A percentile compares a stretch with the other conserved stretches of the same genome.
Evolutionary conservation across 2,797 vertebrate species (phyloP).

Genomic region (Astyanax mexicanus): DNA sequence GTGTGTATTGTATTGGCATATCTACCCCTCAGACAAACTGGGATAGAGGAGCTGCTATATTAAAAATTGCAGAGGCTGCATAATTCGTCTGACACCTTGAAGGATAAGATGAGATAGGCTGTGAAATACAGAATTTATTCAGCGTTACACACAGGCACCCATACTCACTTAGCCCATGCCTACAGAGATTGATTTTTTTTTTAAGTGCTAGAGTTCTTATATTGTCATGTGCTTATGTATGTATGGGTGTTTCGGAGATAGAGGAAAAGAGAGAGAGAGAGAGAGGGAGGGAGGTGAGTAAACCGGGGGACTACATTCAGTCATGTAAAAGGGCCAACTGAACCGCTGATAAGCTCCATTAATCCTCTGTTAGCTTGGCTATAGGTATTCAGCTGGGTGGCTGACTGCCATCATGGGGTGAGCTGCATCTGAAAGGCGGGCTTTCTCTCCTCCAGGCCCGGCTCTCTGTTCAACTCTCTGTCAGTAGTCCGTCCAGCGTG

Average conservation of each 20-base stretch:
- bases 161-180: neutral
- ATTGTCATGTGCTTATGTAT: neutral
- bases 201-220: conserved; percentile 3
- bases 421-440: neutral
- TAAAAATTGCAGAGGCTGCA: conserved; percentile 77
- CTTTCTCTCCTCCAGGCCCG: neutral
- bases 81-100: conserved; percentile 79
- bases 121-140: conserved; percentile 76
- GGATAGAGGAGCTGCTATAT: conserved; percentile 64
- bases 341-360: conserved; percentile 12
- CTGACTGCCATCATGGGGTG: neutral
- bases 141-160: neutral
- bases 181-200: neutral
- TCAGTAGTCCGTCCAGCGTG: conserved; percentile 1
- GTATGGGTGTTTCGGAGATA: conserved; percentile 56
- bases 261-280: conserved; percentile 8
- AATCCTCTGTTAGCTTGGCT: conserved; percentile 11
- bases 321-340: neutral
- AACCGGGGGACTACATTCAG: conserved; percentile 3
- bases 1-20: conserved; percentile 25
- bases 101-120: conserved; percentile 73
- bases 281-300: neutral
- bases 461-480: neutral
- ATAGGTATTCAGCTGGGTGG: neutral
- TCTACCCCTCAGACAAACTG: neutral